Conservation (phyloP, 1,140 invertebrate species). For the Papilio polytes region DNA sequence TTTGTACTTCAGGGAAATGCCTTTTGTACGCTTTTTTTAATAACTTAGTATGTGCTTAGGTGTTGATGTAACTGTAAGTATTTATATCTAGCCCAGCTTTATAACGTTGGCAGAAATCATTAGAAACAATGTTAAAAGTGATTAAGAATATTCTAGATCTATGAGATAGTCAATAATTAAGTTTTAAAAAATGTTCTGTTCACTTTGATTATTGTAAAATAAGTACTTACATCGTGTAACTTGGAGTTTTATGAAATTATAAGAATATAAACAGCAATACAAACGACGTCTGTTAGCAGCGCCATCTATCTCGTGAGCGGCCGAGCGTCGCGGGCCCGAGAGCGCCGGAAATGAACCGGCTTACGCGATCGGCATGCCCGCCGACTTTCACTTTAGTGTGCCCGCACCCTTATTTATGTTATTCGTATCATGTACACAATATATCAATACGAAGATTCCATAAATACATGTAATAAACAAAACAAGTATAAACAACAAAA, state of each 20-base stretch:
- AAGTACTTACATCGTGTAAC: not conserved
- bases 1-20: conserved; percentile 47
- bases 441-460: not conserved
- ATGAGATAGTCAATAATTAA: not conserved
- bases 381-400: conserved; percentile 38
- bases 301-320: conserved; percentile 53
- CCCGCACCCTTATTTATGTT: conserved; percentile 44
- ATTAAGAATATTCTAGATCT: not conserved
- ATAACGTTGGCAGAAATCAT: not conserved
- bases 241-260: not conserved
- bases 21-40: conserved; percentile 22
- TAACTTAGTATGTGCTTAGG: conserved; percentile 13
- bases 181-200: not conserved
- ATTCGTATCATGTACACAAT: not conserved
- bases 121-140: not conserved
- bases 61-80: not conserved
- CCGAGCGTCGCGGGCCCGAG: conserved; percentile 45
- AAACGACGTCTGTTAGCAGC: conserved; percentile 45
- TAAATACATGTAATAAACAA: not conserved
- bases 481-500: not conserved
- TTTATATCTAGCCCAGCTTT: not conserved
- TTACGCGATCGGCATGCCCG: conserved; percentile 54
- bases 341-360: conserved; percentile 59
- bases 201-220: not conserved
- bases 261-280: conserved; percentile 39